Conservation (phyloP, 2,797 vertebrate species). For the Phaenicophaeus curvirostris region DNA sequence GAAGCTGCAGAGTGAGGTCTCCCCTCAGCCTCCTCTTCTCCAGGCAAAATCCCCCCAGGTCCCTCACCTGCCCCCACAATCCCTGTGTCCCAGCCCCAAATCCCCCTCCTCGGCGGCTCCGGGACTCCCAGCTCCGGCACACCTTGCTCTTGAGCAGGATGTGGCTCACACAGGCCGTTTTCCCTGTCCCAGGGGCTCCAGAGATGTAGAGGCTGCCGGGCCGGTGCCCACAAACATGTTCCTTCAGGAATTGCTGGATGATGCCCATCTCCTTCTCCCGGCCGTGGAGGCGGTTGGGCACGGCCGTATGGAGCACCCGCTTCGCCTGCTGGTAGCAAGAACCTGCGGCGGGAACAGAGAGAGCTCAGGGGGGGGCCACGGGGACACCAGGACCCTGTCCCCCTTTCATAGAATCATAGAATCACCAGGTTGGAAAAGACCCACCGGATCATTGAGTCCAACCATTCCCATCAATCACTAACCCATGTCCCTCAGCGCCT, state of each 20-base stretch:
- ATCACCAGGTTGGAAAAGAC: too few species aligned
- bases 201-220: conserved; percentile 94
- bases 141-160: conserved; percentile 89
- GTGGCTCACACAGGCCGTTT: conserved; percentile 90
- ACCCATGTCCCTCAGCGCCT: too few species aligned
- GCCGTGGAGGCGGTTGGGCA: conserved; percentile 86
- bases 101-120: background rate
- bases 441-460: too few species aligned
- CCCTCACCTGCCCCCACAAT: too few species aligned
- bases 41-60: too few species aligned
- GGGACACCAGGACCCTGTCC: background rate
- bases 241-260: conserved; percentile 84
- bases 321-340: conserved; percentile 86
- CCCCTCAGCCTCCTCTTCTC: too few species aligned
- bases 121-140: background rate
- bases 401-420: too few species aligned
- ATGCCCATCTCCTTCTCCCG: conserved; percentile 80
- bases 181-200: conserved; percentile 92
- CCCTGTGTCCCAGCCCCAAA: too few species aligned
- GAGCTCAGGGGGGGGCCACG: background rate
- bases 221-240: conserved; percentile 73
- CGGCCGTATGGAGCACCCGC: conserved; percentile 86
- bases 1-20: too few species aligned
- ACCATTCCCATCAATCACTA: too few species aligned
- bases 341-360: conserved; percentile 66